Percentiles rank a stretch among this genome's conserved stretches.
These are phyloP conservation scores for Pterocles orientalis DNA, from an alignment of 2,113 vertebrate genomes.

Conservation along the genomic window DNA sequence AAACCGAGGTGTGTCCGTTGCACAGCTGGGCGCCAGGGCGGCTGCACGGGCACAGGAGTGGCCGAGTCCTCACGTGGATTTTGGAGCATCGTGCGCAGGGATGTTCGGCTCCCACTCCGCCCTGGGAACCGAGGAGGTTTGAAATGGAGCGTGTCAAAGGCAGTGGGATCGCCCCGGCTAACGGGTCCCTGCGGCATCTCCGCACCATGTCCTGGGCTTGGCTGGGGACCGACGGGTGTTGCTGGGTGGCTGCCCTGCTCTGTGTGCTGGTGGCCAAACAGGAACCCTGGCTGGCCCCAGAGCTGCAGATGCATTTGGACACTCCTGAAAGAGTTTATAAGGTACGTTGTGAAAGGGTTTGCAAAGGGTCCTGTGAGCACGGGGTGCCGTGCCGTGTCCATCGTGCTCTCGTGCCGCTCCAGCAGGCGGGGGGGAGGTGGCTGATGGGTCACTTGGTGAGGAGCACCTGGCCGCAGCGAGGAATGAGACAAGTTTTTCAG, in stretches of 20 bases:
- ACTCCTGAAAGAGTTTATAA: not conserved
- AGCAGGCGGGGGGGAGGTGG: not conserved
- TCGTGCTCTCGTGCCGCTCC: rapidly evolving
- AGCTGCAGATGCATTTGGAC: not conserved
- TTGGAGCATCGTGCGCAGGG: not conserved
- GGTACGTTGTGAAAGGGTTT: not conserved
- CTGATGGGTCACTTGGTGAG: not conserved
- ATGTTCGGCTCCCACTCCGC: not conserved
- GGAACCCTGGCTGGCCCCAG: no score
- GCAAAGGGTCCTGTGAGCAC: rapidly evolving
- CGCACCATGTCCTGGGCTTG: not conserved
- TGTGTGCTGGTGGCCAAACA: rapidly evolving
- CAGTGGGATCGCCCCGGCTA: rapidly evolving
- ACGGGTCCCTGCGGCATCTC: rapidly evolving
- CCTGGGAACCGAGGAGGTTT: not conserved
- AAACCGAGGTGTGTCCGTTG: not conserved
- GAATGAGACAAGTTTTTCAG: not conserved
- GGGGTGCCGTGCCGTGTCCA: rapidly evolving
- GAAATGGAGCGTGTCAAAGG: not conserved
- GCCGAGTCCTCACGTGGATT: not conserved
- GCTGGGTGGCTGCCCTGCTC: not conserved
- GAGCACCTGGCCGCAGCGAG: not conserved
- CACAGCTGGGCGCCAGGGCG: not conserved
- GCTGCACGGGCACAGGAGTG: not conserved
- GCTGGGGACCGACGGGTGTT: rapidly evolving